Evolutionary conservation across 2,888 invertebrate species (phyloP), one percentile per base, ranked within the genome.

Genomic region (Pristionchus exspectatus): DNA sequence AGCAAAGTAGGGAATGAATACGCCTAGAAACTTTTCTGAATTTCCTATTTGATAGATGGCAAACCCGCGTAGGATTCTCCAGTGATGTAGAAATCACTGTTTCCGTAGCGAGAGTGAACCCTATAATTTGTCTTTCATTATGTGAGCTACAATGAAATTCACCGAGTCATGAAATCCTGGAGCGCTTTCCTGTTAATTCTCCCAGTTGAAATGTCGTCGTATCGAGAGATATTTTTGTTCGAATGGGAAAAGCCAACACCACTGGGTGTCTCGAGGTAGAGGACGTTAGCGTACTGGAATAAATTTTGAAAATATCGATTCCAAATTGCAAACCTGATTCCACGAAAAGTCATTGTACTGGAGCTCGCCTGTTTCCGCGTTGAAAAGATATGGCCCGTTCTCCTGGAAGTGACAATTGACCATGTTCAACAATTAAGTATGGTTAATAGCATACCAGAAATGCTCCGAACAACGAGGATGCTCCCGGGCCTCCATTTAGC

Each of bases 11-110:
- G 69, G 69, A 30, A 14, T 69, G 69, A 30, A 69, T 9, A 69
- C 69, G 2, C 69, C 69, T 69, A n/a, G n/a, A 3, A 7, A 12
- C 12, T 24, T 21, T 59, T 4, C 12, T 21, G 16, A 7, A 21
- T 12, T 59, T 27, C 27, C 27, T 69, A 5, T 27, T 3, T 9
- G 10, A 69, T 1, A 30, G 27, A 1, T 2, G 9, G 12, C 69
- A 30, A 69, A 74, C 74, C 74, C 38, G 74, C 74, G 21, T 74
- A 74, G 1, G 74, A 74, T 44, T 74, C 38, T 44, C 74, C 74
- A 12, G 38, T 74, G 1, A 74, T n/a, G 24, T 74, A 74, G 74
- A 74, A 74, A 74, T 74, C 74, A 21, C 74, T 18, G 18, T n/a
- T 21, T 18, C 21, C 21, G 74, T 74, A 74, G 38, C 38, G 38